Evolutionary conservation across 2,888 invertebrate genomes (phyloP).

Genomic region (Aproaerema taeniolella): DNA sequence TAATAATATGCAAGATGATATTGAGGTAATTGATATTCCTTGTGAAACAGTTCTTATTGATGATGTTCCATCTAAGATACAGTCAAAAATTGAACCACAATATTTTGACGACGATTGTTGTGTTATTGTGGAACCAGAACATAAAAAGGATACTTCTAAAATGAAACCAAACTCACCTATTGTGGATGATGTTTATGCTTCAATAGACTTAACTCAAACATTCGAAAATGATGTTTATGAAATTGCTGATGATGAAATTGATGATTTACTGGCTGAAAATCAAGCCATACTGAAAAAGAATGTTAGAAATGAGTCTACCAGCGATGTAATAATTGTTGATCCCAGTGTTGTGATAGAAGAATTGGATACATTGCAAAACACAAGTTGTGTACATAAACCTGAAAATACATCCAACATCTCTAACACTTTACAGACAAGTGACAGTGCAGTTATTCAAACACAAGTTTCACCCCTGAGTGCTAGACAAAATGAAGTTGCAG

Average conservation of each 20-base stretch:
- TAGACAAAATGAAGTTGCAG: conserved; percentile 1
- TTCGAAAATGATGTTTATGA: conserved; percentile 22
- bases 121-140: conserved; percentile 7
- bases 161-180: conserved; percentile 12
- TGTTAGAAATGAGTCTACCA: conserved; percentile 10
- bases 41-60: conserved; percentile 29
- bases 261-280: conserved; percentile 37
- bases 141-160: conserved; percentile 21
- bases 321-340: conserved; percentile 22
- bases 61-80: conserved; percentile 11
- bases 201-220: conserved; percentile 15
- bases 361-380: background rate
- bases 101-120: conserved; percentile 14
- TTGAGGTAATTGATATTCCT: conserved; percentile 26
- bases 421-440: no score
- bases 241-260: conserved; percentile 31
- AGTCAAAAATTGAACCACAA: conserved; percentile 1
- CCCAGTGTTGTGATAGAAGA: conserved; percentile 12
- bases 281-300: conserved; percentile 26
- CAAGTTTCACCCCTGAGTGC: no score
- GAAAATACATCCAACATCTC: no score
- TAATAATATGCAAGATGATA: conserved; percentile 18
- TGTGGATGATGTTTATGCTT: conserved; percentile 20
- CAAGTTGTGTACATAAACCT: no score
- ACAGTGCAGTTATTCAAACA: no score